Evolutionary conservation across 2,888 invertebrate species (phyloP), one percentile per base, ranked within the genome.

Genomic region (Limnephilus marmoratus): DNA sequence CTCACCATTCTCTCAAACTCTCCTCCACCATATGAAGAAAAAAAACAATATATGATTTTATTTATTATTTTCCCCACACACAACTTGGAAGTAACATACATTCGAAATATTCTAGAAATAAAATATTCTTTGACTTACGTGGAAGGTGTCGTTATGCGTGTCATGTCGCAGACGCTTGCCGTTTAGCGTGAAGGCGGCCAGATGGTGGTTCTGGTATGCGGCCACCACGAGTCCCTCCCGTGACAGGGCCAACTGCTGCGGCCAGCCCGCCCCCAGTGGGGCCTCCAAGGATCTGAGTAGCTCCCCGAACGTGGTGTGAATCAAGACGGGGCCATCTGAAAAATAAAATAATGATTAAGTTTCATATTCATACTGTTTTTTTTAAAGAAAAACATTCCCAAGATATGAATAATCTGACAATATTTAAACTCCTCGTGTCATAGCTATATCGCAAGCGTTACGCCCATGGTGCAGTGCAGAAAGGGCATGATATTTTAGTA

Each of bases 221-320:
- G 99, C 98, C 81, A 99, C 98, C 90, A 99, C 98, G 93, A 99
- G 98, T 83, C 99, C 99, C 96, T 99, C 99, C 31, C 99, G 97
- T 9, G 99, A 99, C 97, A 99, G 98, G 18, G 98, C 98, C 93
- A 99, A 98, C 95, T 99, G 98, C 95, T 98, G 98, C 80, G 98
- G 99, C 89, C 97, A 97, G 80, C 96, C 95, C 94, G 97, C 98
- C 85, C 97, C 97, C 94, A 96, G 97, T 3, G 98, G 98, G 15
- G 98, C 97, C 94, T 98, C 98, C 93, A 99, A 96, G n/a, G 99
- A 98, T 94, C 99, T 97, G 94, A 99, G 96, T 88, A 99, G 96
- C 95, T 99, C 99, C 86, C 99, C 99, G 95, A 99, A 98, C 31
- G 99, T 99, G 92, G 99, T 99, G 96, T 99, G 99, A 92, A 99